Base-by-base conservation (phyloP, 2,113 vertebrate genomes). In the Amblyopsis rosae region DNA sequence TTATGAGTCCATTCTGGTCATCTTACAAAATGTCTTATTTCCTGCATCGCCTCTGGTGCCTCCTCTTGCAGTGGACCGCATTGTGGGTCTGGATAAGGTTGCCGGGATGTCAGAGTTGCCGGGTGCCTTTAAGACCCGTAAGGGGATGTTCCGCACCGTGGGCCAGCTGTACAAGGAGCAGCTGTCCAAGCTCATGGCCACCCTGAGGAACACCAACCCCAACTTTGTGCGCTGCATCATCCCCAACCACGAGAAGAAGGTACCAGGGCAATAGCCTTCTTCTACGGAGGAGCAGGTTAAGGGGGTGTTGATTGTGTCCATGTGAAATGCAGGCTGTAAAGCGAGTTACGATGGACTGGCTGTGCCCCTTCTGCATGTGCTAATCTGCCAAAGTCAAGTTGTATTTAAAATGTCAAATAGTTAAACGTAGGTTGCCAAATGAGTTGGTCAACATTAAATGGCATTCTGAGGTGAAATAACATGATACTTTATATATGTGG, bases 221-320 rank as follows among this genome's bases (percentile, higher is more conserved):
- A 99, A 99, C 92, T 99, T 99, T 0, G 98, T 99, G 19, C 97
- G 98, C 68, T 99, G 98, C 82, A 99, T 99, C 90, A 99, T 99
- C 73, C 98, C 98, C 65, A 99, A 99, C 91, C 98, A 99, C 0
- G 98, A 99, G 91, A 99, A 99, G 75, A 98, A 99, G 97, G 98
- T 99, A 89, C 70, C 9, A 0, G 0, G 61, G 7, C 59, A 72
- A 33, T 0, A 1, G 11, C 16, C 26, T 9, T 15, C 12, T 7
- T 5, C 12, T 3, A 26, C 26, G 26, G 26, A 26, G 26, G 26
- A 26, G 26, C 26, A 26, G 26, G 26, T 26, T 26, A 26, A 26
- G 26, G 26, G 26, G 26, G 2, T 19, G 19, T 19, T 19, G 19
- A 1, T 26, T 26, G 26, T 26, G 2, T 26, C 26, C 26, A 26